Evolutionary conservation across 2,113 vertebrate species (phyloP).

Genomic region (Syngnathus typhle): DNA sequence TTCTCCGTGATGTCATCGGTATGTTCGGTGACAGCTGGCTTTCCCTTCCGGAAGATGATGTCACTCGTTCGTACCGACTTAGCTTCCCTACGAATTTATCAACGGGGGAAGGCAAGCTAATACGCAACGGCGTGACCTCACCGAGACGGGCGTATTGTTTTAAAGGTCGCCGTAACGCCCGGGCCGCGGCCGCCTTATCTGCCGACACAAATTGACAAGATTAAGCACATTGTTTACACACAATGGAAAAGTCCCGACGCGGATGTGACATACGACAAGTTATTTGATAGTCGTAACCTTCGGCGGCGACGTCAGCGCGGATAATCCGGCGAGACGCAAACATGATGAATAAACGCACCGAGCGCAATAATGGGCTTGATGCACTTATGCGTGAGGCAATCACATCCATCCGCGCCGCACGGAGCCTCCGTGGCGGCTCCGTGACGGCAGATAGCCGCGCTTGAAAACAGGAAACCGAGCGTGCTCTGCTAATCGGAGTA

Average conservation of each 20-base stretch:
- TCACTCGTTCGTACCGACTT: slow-evolving; percentile 26
- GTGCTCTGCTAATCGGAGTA: neutral
- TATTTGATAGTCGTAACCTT: slow-evolving; percentile 34
- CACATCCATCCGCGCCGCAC: neutral
- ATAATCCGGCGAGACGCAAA: slow-evolving; percentile 2
- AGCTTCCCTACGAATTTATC: neutral
- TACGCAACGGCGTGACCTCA: neutral
- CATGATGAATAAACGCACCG: neutral
- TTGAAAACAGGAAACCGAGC: neutral
- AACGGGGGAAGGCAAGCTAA: neutral
- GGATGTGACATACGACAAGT: slow-evolving; percentile 20
- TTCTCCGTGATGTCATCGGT: slow-evolving; percentile 34
- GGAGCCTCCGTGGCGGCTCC: neutral
- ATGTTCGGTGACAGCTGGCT: slow-evolving; percentile 24
- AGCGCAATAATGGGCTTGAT: neutral
- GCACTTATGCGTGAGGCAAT: neutral
- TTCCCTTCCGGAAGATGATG: slow-evolving; percentile 35
- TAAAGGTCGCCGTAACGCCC: slow-evolving; percentile 20
- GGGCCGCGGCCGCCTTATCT: slow-evolving; percentile 4
- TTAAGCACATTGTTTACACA: slow-evolving; percentile 29
- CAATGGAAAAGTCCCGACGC: slow-evolving; percentile 20
- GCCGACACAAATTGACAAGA: slow-evolving; percentile 20
- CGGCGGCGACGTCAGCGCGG: slow-evolving; percentile 20
- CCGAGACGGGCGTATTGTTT: neutral
- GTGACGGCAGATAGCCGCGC: neutral